Conservation (phyloP, 2,888 invertebrate genomes). For the Brachylomia viminalis region DNA sequence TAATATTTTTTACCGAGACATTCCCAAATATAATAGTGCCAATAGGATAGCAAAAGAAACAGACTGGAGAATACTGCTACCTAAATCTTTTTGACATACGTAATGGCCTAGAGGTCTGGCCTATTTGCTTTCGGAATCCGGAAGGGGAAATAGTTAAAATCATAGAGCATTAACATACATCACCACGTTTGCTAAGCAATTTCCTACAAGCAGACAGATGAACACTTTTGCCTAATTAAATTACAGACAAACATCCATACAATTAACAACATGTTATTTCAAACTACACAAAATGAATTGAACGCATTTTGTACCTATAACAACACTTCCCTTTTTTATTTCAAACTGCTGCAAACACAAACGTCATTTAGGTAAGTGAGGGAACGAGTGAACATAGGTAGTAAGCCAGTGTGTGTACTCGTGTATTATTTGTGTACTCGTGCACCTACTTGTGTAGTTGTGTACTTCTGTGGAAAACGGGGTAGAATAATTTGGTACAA, state of each 20-base stretch:
- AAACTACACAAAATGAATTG: background rate
- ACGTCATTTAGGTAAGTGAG: slow-evolving; percentile 29
- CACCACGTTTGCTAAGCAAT: background rate
- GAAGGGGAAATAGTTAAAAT: background rate
- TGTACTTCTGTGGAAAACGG: slow-evolving; percentile 4
- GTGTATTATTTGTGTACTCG: slow-evolving; percentile 13
- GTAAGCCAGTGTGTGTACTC: background rate
- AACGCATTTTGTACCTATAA: background rate
- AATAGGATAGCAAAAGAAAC: too few species aligned
- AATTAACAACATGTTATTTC: background rate
- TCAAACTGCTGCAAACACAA: slow-evolving; percentile 23
- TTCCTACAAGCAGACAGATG: background rate
- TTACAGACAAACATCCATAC: background rate
- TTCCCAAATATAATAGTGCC: too few species aligned
- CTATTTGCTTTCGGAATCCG: background rate
- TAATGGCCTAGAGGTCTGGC: too few species aligned
- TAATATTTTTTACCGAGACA: too few species aligned
- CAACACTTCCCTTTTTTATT: background rate
- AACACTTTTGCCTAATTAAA: background rate
- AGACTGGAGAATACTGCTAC: too few species aligned
- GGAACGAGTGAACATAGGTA: slow-evolving; percentile 6
- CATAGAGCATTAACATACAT: background rate
- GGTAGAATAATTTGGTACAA: background rate
- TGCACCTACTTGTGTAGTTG: background rate
- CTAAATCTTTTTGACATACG: too few species aligned